Evolutionary conservation across 1,140 invertebrate species (phyloP).

Genomic region (Globodera ellingtonae): DNA sequence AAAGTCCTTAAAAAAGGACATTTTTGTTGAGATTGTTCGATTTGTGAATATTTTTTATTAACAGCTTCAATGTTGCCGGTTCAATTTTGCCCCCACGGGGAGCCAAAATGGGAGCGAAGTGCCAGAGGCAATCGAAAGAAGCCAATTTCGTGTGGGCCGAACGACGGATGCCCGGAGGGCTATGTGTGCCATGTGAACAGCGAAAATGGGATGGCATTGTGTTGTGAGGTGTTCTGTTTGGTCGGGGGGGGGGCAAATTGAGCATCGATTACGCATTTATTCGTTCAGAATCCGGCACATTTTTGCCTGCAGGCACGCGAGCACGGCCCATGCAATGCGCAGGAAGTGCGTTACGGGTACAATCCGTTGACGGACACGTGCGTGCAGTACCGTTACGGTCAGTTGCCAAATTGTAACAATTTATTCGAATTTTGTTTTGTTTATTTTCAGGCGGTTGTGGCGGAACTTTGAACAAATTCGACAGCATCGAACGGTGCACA

Average conservation of each 20-base stretch:
- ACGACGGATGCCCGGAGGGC: conserved; percentile 48
- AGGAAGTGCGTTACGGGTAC: conserved; percentile 63
- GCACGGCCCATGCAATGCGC: conserved; percentile 64
- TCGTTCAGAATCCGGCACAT: conserved; percentile 57
- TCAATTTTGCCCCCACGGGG: conserved; percentile 59
- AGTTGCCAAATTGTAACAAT: too few relatives aligned
- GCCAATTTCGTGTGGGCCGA: conserved; percentile 4
- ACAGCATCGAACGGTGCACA: conserved; percentile 58
- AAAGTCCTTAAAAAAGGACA: background rate
- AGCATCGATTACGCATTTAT: background rate
- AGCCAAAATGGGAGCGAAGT: conserved; percentile 39
- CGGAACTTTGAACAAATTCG: conserved; percentile 77
- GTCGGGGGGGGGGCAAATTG: background rate
- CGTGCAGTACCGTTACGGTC: conserved; percentile 65
- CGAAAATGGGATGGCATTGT: conserved; percentile 56
- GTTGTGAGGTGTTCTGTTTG: conserved; percentile 51
- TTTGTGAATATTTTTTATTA: too few relatives aligned
- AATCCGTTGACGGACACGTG: conserved; percentile 65
- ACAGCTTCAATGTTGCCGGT: background rate
- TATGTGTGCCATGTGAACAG: conserved; percentile 62
- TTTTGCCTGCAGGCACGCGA: conserved; percentile 61
- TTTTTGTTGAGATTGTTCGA: background rate
- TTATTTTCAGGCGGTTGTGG: conserved; percentile 72
- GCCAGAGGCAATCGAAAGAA: background rate
- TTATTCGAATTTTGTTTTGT: too few relatives aligned